A percentile compares a stretch with the other conserved stretches of the same genome.
phyloP scores from a whole-genome alignment of 2,113 vertebrate species.

The Cettia cetti region DNA sequence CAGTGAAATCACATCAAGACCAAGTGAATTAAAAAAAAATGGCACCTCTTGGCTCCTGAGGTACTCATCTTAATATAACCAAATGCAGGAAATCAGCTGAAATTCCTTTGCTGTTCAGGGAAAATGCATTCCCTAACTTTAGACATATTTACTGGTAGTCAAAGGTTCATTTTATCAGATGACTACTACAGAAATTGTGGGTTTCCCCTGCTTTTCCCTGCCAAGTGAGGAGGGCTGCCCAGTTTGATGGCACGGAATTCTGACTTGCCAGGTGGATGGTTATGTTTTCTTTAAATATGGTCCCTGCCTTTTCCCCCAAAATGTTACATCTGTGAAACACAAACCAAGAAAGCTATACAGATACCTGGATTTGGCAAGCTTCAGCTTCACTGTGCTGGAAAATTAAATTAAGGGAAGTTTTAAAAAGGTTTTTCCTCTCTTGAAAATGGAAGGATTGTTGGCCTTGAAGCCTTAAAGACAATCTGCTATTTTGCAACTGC shows the following conservation, averaged over 20 bases:
- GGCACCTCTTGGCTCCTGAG: not conserved
- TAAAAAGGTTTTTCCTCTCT: not conserved
- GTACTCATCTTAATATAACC: not conserved
- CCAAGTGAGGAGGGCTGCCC: not conserved
- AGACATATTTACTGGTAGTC: not conserved
- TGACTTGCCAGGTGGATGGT: not conserved
- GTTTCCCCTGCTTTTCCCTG: not conserved
- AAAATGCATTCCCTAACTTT: not conserved
- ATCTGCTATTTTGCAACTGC: not conserved
- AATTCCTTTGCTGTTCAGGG: not conserved
- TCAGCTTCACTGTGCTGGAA: not conserved
- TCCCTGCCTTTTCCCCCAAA: not conserved
- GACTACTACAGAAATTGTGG: not conserved
- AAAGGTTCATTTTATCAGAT: not conserved
- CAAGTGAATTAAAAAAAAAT: not conserved
- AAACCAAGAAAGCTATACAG: not conserved
- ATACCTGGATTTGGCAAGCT: not conserved
- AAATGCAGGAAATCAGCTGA: not conserved
- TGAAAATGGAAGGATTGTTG: not conserved
- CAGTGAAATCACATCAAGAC: slow-evolving; percentile 26
- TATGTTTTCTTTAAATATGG: not conserved
- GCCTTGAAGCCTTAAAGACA: not conserved
- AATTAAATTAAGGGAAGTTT: not conserved
- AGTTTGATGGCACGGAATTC: not conserved
- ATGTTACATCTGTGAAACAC: not conserved